Evolutionary conservation across 2,113 vertebrate genomes (phyloP), one percentile per base, ranked within the genome.

Genomic region (Charadrius vociferus): DNA sequence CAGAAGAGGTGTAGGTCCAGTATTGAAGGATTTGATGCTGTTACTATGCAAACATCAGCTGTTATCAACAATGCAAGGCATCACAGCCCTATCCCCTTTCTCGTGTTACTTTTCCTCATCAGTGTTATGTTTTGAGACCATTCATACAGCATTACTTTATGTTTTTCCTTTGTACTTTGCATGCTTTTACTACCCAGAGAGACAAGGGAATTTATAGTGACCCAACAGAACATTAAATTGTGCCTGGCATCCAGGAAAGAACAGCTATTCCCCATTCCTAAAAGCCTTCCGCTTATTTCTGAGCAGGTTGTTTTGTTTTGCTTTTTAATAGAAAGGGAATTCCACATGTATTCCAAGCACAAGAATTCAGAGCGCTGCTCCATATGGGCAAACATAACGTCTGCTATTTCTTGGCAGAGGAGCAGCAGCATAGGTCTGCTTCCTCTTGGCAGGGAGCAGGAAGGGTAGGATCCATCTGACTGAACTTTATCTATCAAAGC

Each of bases 341-440:
- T 93, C 95, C 95, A 74, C 27, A 32, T 43, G 30, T 90, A 73
- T 90, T 93, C 73, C 86, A 84, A 93, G 65, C 65, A 90, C 36
- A 80, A 70, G 81, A 62, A 92, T 88, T 81, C 53, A 50, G 79
- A 93, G 62, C 0, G 0, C 63, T 91, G 70, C 34, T 94, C 93
- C 92, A 96, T 96, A 92, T 93, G 95, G 85, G 50, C 63, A 81
- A 88, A 86, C 71, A 82, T 82, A 93, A 87, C 0, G 18, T 93
- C 87, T 96, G 78, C 93, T 90, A n/a, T 88, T 89, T 91, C 77
- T 96, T 97, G 91, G 92, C 93, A 94, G 63, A 88, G 67, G 10
- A 80, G 39, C 13, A 80, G 63, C 67, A 93, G 45, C 63, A 88
- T 41, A 80, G 90, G 63, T 95, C 92, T 96, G 81, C 83, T 96